Evolutionary conservation across 2,113 vertebrate species (phyloP).

Genomic region (Cairina moschata): DNA sequence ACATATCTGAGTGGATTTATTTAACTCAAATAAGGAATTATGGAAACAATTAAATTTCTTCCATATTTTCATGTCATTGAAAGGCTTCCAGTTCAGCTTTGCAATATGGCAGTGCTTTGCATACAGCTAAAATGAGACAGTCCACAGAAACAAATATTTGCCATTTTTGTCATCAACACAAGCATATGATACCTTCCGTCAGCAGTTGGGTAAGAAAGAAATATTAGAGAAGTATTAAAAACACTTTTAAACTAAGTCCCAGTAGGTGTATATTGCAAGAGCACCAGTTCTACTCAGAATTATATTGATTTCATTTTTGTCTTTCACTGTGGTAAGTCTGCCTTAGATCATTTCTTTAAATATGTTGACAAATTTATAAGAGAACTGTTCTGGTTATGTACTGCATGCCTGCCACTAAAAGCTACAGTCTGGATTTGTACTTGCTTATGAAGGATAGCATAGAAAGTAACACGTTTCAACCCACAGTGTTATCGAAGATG

Average conservation of each 20-base stretch:
- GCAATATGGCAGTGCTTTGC: not conserved
- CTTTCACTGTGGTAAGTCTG: not conserved
- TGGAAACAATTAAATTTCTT: conserved; percentile 28
- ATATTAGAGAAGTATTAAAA: conserved; percentile 26
- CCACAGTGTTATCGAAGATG: not conserved
- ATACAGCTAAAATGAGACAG: not conserved
- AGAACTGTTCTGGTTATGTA: not conserved
- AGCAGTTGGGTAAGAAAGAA: conserved; percentile 21
- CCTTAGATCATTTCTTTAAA: conserved; percentile 1
- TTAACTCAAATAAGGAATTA: conserved; percentile 25
- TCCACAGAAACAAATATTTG: not conserved
- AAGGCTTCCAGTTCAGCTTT: conserved; percentile 15
- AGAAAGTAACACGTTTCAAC: not conserved
- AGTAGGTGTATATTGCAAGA: not conserved
- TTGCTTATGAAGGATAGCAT: not conserved
- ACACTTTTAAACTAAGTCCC: conserved; percentile 5
- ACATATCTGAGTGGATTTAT: not conserved
- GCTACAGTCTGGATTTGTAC: not conserved
- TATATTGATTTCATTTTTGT: not conserved
- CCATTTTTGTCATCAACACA: not conserved
- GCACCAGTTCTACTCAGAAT: not conserved
- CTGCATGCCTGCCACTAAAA: not conserved
- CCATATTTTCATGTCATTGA: not conserved
- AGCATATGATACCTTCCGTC: not conserved
- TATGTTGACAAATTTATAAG: not conserved